Conservation (phyloP, 2,113 vertebrate genomes). For the Xyrauchen texanus region DNA sequence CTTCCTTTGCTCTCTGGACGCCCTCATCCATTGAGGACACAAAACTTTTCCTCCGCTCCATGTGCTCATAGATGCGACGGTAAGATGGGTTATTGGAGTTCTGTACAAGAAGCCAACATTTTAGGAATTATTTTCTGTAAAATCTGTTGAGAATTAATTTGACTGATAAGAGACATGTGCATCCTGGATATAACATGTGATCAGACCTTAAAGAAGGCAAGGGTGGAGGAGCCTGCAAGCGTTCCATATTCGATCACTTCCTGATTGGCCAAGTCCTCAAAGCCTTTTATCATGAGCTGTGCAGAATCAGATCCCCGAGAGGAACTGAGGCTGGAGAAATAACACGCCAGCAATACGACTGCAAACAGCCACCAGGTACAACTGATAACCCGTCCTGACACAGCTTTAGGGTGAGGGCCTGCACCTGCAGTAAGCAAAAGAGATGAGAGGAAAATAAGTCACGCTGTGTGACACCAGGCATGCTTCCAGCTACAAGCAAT, state of each 20-base stretch:
- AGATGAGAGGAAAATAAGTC: neutral
- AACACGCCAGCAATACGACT: slow-evolving; percentile 80
- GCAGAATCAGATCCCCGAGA: slow-evolving; percentile 68
- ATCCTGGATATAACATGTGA: neutral
- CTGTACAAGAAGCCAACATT: slow-evolving; percentile 60
- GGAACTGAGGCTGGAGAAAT: slow-evolving; percentile 81
- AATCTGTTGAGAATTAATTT: neutral
- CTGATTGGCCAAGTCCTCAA: slow-evolving; percentile 86
- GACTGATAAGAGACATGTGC: neutral
- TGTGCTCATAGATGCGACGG: slow-evolving; percentile 84
- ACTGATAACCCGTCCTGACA: slow-evolving; percentile 78
- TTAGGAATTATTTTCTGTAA: neutral
- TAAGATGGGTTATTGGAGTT: slow-evolving; percentile 84
- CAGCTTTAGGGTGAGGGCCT: slow-evolving; percentile 79
- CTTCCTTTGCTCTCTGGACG: slow-evolving; percentile 74
- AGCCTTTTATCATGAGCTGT: slow-evolving; percentile 77
- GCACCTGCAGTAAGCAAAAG: slow-evolving; percentile 69
- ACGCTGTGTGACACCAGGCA: too few species aligned
- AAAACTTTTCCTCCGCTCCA: slow-evolving; percentile 81
- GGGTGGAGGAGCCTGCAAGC: slow-evolving; percentile 79
- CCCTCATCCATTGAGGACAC: slow-evolving; percentile 83
- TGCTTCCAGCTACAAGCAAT: too few species aligned
- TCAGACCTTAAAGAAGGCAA: slow-evolving; percentile 84
- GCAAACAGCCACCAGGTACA: slow-evolving; percentile 87
- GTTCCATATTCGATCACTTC: slow-evolving; percentile 82